Evolutionary conservation across 2,113 vertebrate species (phyloP).

Genomic region (Nothocercus nigrocapillus): DNA sequence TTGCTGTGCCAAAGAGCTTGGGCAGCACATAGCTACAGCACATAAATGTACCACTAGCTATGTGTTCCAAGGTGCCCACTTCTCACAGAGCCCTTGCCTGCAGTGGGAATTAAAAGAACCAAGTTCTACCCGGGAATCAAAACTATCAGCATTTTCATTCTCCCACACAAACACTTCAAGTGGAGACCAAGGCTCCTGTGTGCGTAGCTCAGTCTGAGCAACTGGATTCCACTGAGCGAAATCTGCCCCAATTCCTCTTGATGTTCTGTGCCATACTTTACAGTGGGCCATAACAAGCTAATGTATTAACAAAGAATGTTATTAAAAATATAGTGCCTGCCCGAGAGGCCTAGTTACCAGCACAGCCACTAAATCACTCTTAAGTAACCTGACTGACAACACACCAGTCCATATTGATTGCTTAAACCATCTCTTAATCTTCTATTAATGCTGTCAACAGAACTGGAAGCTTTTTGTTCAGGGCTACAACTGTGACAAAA

Average conservation of each 20-base stretch:
- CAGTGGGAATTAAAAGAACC: not conserved
- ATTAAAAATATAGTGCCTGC: not conserved
- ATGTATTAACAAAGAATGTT: not conserved
- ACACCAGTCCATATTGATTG: accelerated
- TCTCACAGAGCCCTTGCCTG: not conserved
- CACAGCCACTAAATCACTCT: not conserved
- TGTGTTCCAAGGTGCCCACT: not conserved
- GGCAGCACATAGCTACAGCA: not conserved
- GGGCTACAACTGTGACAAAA: not conserved
- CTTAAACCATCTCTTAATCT: accelerated
- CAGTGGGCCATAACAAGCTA: not conserved
- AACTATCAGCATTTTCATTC: not conserved
- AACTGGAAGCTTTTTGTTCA: not conserved
- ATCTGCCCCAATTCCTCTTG: not conserved
- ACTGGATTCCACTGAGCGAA: not conserved
- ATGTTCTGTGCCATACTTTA: not conserved
- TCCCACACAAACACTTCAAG: not conserved
- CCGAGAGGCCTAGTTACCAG: not conserved
- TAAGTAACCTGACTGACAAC: not conserved
- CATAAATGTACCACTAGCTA: not conserved
- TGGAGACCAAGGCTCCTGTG: not conserved
- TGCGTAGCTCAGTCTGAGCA: not conserved
- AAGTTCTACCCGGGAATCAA: not conserved
- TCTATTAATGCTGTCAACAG: not conserved
- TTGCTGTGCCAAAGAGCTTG: not conserved